A percentile compares a stretch with the other conserved stretches of the same genome.
Conservation (phyloP, 2,797 vertebrate genomes). For the Hoplostethus atlanticus region DNA sequence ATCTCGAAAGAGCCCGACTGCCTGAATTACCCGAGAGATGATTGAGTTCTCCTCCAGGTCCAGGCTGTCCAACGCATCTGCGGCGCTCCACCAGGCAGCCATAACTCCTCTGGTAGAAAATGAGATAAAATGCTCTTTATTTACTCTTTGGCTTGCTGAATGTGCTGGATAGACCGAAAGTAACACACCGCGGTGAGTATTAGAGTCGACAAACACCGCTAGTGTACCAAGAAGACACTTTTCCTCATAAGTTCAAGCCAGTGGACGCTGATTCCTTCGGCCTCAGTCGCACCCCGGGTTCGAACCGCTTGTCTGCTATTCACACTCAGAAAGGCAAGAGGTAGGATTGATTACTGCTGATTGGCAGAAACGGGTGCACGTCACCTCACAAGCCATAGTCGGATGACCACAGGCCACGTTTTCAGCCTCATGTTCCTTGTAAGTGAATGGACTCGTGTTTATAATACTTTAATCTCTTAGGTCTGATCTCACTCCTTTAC, state of each 20-base stretch:
- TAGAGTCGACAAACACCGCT: not conserved
- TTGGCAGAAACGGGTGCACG: conserved; percentile 22
- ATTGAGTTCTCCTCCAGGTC: conserved; percentile 41
- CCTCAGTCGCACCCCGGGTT: no score
- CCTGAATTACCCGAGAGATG: conserved; percentile 45
- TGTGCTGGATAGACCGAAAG: not conserved
- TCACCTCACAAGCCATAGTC: not conserved
- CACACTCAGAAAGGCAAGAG: not conserved
- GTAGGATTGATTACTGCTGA: conserved; percentile 24
- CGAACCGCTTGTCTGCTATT: not conserved
- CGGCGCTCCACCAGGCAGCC: conserved; percentile 58
- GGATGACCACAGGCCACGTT: conserved; percentile 36
- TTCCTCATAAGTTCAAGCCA: not conserved
- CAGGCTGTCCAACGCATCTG: conserved; percentile 22
- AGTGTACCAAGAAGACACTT: not conserved
- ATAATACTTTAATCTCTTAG: conserved; percentile 58
- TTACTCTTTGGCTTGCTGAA: not conserved
- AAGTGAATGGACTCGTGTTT: not conserved
- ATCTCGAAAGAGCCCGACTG: conserved; percentile 60
- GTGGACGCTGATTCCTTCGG: not conserved
- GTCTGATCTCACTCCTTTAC: conserved; percentile 6
- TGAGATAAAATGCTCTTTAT: not conserved
- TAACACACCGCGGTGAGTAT: not conserved
- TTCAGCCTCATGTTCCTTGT: conserved; percentile 15
- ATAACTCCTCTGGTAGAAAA: conserved; percentile 12